phyloP scores from a whole-genome alignment of 2,888 invertebrate species.

The Drosophila pseudotakahashii region DNA sequence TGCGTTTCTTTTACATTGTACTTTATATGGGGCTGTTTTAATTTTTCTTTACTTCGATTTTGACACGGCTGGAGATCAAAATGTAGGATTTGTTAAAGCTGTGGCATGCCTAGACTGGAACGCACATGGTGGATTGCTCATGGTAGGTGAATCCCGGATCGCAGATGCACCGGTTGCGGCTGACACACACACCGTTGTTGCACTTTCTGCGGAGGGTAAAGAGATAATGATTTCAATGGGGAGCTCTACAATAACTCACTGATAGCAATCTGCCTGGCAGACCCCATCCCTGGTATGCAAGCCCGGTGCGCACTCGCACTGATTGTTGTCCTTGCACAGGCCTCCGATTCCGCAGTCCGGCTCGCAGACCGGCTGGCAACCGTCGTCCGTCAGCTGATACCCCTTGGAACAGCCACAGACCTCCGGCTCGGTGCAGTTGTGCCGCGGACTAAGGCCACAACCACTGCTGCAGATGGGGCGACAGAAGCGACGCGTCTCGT shows the following conservation, averaged over 20 bases:
- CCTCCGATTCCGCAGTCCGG: slow-evolving; percentile 85
- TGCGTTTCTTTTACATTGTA: no score
- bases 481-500: slow-evolving; percentile 87
- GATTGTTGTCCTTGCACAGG: slow-evolving; percentile 86
- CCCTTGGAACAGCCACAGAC: slow-evolving; percentile 84
- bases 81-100: no score
- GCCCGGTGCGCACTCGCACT: slow-evolving; percentile 86
- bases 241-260: slow-evolving; percentile 65
- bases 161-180: slow-evolving; percentile 83
- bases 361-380: slow-evolving; percentile 80
- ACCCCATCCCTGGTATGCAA: slow-evolving; percentile 83
- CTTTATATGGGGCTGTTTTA: no score
- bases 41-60: background rate
- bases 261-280: slow-evolving; percentile 83
- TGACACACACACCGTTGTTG: slow-evolving; percentile 82
- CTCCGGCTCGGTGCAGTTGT: slow-evolving; percentile 83
- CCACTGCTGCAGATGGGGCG: slow-evolving; percentile 86
- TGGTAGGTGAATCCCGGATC: slow-evolving; percentile 82
- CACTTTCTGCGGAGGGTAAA: slow-evolving; percentile 71
- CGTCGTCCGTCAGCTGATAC: slow-evolving; percentile 79
- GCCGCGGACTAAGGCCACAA: slow-evolving; percentile 67
- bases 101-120: slow-evolving; percentile 59
- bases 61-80: background rate
- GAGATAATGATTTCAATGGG: background rate
- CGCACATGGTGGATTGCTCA: slow-evolving; percentile 80